A percentile compares a stretch with the other conserved stretches of the same genome.
Evolutionary conservation across 2,797 vertebrate genomes (phyloP).

Genomic region (Poecilia velifera): DNA sequence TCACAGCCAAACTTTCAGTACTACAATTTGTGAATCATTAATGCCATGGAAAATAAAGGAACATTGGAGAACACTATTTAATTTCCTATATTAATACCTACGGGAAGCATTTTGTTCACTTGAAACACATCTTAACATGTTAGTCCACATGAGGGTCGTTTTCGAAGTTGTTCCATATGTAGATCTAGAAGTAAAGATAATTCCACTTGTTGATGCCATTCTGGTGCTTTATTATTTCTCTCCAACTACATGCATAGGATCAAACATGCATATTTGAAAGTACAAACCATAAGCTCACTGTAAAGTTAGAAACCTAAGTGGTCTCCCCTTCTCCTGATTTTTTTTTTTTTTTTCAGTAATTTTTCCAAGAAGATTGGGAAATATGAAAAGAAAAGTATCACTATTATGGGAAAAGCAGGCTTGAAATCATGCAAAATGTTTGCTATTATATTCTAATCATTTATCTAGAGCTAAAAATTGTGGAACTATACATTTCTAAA

Average conservation of each 20-base stretch:
- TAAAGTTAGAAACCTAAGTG: neutral
- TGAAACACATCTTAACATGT: no score
- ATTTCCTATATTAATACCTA: no score
- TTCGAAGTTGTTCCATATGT: no score
- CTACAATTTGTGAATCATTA: constrained; percentile 34
- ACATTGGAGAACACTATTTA: neutral
- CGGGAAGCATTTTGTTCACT: no score
- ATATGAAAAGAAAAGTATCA: constrained; percentile 14
- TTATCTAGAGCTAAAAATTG: neutral
- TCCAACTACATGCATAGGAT: no score
- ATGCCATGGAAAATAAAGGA: constrained; percentile 10
- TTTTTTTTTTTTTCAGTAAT: neutral
- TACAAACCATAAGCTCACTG: no score
- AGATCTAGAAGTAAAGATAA: no score
- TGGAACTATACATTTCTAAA: neutral
- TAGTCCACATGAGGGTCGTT: no score
- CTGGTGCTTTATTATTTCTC: no score
- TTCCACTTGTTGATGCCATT: no score
- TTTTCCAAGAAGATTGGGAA: constrained; percentile 15
- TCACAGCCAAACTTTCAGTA: constrained; percentile 24
- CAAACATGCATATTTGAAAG: no score
- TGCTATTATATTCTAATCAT: neutral
- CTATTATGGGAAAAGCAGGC: constrained; percentile 26
- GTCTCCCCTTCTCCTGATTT: constrained; percentile 13
- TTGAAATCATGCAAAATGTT: constrained; percentile 4